Percentiles rank a stretch among this genome's conserved stretches.
These are phyloP conservation scores for Discoglossus pictus DNA, from an alignment of 2,797 vertebrate species.

Conservation along the genomic window DNA sequence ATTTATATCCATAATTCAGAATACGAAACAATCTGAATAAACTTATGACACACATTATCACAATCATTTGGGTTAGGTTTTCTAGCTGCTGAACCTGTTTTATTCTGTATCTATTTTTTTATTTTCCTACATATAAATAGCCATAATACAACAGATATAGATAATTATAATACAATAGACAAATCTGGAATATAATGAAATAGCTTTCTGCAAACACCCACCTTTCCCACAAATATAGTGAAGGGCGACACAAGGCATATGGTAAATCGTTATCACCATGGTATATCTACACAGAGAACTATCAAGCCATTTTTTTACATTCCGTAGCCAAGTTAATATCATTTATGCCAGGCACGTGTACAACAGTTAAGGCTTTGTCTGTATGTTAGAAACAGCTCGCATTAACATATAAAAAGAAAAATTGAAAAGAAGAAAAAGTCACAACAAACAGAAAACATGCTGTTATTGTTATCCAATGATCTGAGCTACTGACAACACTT, in stretches of 20 bases:
- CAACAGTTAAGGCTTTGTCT: constrained; percentile 7
- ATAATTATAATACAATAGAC: too few species aligned
- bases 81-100: too few species aligned
- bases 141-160: too few species aligned
- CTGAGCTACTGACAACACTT: constrained; percentile 3
- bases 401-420: neutral
- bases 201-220: neutral
- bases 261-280: constrained; percentile 13
- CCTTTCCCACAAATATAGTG: constrained; percentile 10
- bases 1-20: too few species aligned
- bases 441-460: constrained; percentile 21
- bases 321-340: constrained; percentile 16
- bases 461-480: constrained; percentile 1
- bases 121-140: too few species aligned
- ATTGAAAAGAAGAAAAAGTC: constrained; percentile 1
- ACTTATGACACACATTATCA: too few species aligned
- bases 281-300: too few species aligned
- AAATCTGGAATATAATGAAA: too few species aligned
- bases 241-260: constrained; percentile 9
- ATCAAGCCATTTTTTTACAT: constrained; percentile 22
- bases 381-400: constrained; percentile 18
- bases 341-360: constrained; percentile 22
- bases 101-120: too few species aligned
- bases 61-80: too few species aligned
- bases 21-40: too few species aligned